A percentile compares a stretch with the other conserved stretches of the same genome.
phyloP scores from a whole-genome alignment of 2,888 invertebrate genomes.

The Cerastis leucographa region DNA sequence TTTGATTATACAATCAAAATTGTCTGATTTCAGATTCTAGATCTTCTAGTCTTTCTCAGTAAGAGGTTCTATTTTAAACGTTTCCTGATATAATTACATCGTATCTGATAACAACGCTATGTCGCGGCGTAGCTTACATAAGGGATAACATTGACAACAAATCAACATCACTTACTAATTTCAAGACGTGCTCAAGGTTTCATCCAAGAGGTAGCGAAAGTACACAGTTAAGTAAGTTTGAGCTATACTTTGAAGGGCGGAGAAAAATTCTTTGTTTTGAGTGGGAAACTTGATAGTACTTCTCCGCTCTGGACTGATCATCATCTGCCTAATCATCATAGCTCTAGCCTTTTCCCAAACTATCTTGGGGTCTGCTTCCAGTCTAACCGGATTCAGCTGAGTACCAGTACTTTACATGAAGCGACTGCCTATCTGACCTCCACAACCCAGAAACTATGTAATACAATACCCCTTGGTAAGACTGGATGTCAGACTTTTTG shows the following conservation, averaged over 20 bases:
- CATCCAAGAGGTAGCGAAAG: neutral
- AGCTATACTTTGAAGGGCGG: neutral
- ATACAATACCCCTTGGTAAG: too few species aligned
- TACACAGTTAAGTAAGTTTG: neutral
- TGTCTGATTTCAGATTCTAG: neutral
- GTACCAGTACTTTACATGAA: too few species aligned
- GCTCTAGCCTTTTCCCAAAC: too few species aligned
- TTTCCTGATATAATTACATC: constrained; percentile 23
- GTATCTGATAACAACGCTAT: constrained; percentile 37
- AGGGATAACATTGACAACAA: constrained; percentile 21
- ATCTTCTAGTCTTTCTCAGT: neutral
- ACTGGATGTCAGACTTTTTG: too few species aligned
- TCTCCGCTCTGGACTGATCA: too few species aligned
- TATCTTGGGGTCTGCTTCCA: too few species aligned
- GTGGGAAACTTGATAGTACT: neutral
- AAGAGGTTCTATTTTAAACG: constrained; percentile 27
- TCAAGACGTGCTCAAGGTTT: constrained; percentile 5
- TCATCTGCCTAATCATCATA: too few species aligned
- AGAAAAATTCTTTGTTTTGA: neutral
- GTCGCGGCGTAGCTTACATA: constrained; percentile 14
- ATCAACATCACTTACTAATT: neutral
- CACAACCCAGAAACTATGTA: too few species aligned
- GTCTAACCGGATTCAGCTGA: too few species aligned
- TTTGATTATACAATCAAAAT: neutral
- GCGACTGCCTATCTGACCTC: too few species aligned